These are phyloP conservation scores for Caenorhabditis parvicauda DNA, from an alignment of 2,888 invertebrate genomes.

Conservation along the genomic window DNA sequence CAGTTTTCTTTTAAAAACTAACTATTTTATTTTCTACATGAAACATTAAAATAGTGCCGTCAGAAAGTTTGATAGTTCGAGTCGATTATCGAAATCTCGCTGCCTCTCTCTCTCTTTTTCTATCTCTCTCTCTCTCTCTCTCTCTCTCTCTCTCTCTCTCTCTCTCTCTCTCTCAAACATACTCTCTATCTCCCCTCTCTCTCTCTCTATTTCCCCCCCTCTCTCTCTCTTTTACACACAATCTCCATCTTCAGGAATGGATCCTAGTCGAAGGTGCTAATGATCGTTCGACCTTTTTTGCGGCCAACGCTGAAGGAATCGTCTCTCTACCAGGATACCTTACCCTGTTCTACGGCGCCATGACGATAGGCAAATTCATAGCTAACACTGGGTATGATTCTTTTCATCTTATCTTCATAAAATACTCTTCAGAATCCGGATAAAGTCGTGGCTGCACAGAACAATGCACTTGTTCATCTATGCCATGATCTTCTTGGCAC, in stretches of 20 bases:
- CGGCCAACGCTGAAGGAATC: slow-evolving; percentile 88
- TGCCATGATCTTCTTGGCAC: slow-evolving; percentile 16
- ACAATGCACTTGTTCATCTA: slow-evolving; percentile 20
- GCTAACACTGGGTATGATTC: slow-evolving; percentile 28
- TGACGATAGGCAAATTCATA: slow-evolving; percentile 34
- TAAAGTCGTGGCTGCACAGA: slow-evolving; percentile 36
- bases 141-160: too few relatives aligned
- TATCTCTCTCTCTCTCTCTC: too few relatives aligned
- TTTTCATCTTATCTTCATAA: neutral
- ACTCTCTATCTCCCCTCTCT: too few relatives aligned
- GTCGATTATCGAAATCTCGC: too few relatives aligned
- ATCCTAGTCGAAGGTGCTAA: slow-evolving; percentile 35
- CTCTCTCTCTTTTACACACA: too few relatives aligned
- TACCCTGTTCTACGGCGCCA: slow-evolving; percentile 77
- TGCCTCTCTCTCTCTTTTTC: too few relatives aligned
- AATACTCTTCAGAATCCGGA: slow-evolving; percentile 25
- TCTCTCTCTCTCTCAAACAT: too few relatives aligned
- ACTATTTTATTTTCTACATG: too few relatives aligned
- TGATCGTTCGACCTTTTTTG: slow-evolving; percentile 66
- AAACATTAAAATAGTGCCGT: too few relatives aligned
- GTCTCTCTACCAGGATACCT: slow-evolving; percentile 82
- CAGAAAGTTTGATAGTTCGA: too few relatives aligned
- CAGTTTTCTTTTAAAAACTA: too few relatives aligned
- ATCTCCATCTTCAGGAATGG: slow-evolving; percentile 24
- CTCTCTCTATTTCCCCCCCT: too few relatives aligned